Base-by-base conservation (phyloP, 2,797 vertebrate species). In the Acanthis flammea region DNA sequence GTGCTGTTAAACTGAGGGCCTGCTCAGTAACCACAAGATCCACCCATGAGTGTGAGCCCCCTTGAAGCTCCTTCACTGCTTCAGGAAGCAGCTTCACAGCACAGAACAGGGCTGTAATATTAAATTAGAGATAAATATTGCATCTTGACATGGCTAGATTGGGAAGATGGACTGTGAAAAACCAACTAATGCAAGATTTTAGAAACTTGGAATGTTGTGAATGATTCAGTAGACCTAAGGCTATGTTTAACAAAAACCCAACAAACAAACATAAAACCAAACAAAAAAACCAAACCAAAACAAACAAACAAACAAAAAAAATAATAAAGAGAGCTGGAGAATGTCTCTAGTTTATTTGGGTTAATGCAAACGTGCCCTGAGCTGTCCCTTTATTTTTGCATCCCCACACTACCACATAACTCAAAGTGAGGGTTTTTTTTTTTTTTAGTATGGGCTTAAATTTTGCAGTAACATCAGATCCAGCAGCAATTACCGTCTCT, bases 401-500 rank as follows among this genome's bases (percentile, higher is more conserved):
- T 44, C 16, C 33, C 30, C 57, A 75, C 16, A 27, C 13, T 67
- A 55, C 23, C 10, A 44, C 2, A 13, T 28, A 33, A 80, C 9
- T 79, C 39, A 55, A 0, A 1, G 2, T 85, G 39, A 6, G 14
- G 14, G 1, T 5, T 0, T 4, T 76, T 84, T 35, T 37, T 37
- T 63, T 47, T 39, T 39, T 39, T 13, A 35, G 9, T 33, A 57
- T 12, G 6, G 48, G 12, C 68, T 60, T n/a, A 92, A 81, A 48
- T 58, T 70, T 74, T 66, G 25, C 48, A 74, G 9, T 24, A 83
- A 54, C 31, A 62, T 33, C 54, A 75, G 41, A 60, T 63, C 37
- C 33, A 53, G 6, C 14, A 66, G 35, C 35, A 58, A 13, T 7
- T 33, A 37, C 27, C 6, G 19, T 8, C 55, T 73, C 77, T 76